phyloP scores from a whole-genome alignment of 2,888 invertebrate species.

The Drosophila kuntzei region DNA sequence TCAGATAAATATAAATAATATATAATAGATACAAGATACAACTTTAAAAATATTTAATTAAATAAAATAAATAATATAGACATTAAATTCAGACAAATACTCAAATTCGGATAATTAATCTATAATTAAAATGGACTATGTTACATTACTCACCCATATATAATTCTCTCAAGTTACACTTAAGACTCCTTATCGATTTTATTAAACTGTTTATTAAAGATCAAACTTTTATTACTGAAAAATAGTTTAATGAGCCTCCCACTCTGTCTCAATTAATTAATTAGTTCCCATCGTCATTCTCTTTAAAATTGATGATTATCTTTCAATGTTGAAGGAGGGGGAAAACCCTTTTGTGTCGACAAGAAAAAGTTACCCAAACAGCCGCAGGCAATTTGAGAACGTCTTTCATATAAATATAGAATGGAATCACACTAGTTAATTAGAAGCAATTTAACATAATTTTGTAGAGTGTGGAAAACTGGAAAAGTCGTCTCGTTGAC shows the following conservation, averaged over 20 bases:
- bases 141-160: neutral
- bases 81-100: neutral
- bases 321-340: slow-evolving; percentile 6
- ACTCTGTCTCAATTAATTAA: slow-evolving; percentile 24
- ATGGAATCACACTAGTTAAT: slow-evolving; percentile 36
- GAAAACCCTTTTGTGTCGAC: slow-evolving; percentile 25
- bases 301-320: slow-evolving; percentile 32
- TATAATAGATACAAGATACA: neutral
- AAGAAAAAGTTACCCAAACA: slow-evolving; percentile 21
- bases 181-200: neutral
- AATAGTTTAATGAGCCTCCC: neutral
- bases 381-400: slow-evolving; percentile 21
- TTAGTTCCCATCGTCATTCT: slow-evolving; percentile 33
- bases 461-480: slow-evolving; percentile 43
- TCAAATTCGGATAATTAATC: too few species aligned
- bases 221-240: neutral
- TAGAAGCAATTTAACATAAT: slow-evolving; percentile 50
- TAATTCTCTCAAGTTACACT: neutral
- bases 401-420: slow-evolving; percentile 11
- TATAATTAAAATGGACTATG: too few species aligned
- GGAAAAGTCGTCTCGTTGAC: slow-evolving; percentile 31
- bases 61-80: neutral
- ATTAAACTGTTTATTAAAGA: neutral
- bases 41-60: neutral
- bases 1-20: neutral